These are phyloP conservation scores for Aporophyla lueneburgensis DNA, from an alignment of 2,888 invertebrate genomes.

Conservation along the genomic window DNA sequence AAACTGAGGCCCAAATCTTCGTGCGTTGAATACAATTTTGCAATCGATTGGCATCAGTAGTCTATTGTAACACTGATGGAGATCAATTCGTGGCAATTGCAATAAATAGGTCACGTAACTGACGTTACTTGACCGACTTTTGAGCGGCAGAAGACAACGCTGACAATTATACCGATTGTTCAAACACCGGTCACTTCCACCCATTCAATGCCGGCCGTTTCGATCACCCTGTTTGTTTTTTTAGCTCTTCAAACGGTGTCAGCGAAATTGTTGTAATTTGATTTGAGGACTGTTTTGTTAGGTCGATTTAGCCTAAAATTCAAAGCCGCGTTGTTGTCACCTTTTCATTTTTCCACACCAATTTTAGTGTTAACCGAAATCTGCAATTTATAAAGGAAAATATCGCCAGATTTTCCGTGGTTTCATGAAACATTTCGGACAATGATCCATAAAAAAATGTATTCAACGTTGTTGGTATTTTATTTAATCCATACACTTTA, in stretches of 20 bases:
- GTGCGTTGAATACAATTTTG: slow-evolving; percentile 65
- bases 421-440: slow-evolving; percentile 33
- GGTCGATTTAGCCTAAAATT: slow-evolving; percentile 9
- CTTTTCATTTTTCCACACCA: slow-evolving; percentile 4
- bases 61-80: slow-evolving; percentile 74
- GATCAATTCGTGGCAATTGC: slow-evolving; percentile 81
- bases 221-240: slow-evolving; percentile 54
- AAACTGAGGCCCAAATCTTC: slow-evolving; percentile 59
- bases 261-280: slow-evolving; percentile 29
- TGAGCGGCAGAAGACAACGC: slow-evolving; percentile 68
- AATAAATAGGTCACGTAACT: slow-evolving; percentile 77
- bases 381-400: slow-evolving; percentile 10
- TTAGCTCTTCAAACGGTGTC: slow-evolving; percentile 36
- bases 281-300: slow-evolving; percentile 19
- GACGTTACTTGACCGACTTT: slow-evolving; percentile 76
- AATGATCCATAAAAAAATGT: slow-evolving; percentile 28
- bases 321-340: neutral
- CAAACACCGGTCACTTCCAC: slow-evolving; percentile 71
- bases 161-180: slow-evolving; percentile 77
- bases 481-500: slow-evolving; percentile 31
- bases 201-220: slow-evolving; percentile 75
- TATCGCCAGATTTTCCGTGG: slow-evolving; percentile 12
- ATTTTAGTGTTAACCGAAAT: slow-evolving; percentile 8
- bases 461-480: slow-evolving; percentile 29
- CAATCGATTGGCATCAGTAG: slow-evolving; percentile 67